phyloP scores from a whole-genome alignment of 2,797 vertebrate species.

The Myotis findleyi region DNA sequence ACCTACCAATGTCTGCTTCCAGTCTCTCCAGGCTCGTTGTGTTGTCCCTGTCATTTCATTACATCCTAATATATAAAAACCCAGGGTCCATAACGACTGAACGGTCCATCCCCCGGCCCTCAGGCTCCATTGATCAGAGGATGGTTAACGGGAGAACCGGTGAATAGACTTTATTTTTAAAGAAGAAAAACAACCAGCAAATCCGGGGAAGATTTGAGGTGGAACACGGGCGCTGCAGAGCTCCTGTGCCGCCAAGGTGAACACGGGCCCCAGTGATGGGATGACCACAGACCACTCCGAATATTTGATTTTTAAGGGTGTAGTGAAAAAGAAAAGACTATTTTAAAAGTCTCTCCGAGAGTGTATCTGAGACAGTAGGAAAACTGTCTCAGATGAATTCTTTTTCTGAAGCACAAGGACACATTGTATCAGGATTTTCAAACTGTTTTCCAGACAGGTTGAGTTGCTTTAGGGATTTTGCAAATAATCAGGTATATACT shows the following conservation, averaged over 20 bases:
- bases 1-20: not conserved
- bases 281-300: not conserved
- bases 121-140: too few species aligned
- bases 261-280: not conserved
- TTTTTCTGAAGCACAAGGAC: not conserved
- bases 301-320: not conserved
- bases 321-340: not conserved
- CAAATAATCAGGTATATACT: slow-evolving; percentile 31
- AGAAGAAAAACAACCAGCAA: not conserved
- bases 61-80: too few species aligned
- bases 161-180: not conserved
- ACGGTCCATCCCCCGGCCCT: too few species aligned
- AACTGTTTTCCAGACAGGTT: slow-evolving; percentile 1
- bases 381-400: not conserved
- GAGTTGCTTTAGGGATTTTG: slow-evolving; percentile 25
- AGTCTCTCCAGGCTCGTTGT: not conserved
- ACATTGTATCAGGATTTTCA: not conserved
- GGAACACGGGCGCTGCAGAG: not conserved
- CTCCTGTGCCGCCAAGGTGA: not conserved
- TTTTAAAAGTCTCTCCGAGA: not conserved
- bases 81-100: too few species aligned
- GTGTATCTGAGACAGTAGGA: not conserved
- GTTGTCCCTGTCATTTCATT: not conserved
- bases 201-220: not conserved
- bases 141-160: too few species aligned